Base-by-base conservation (phyloP, 2,888 invertebrate species). In the Nomada hirtipes region DNA sequence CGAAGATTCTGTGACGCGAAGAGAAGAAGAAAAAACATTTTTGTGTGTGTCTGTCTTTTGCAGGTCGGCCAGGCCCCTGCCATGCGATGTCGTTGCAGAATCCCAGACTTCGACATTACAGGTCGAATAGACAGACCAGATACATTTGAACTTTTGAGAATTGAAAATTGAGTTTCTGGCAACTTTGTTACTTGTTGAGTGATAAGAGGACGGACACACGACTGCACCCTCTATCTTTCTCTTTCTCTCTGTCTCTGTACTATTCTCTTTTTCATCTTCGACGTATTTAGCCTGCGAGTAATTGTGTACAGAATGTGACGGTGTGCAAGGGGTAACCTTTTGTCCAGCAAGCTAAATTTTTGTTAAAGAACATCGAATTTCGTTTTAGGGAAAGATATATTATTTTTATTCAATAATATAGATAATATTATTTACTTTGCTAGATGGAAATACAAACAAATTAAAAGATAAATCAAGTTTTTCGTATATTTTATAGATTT, bases 31-130 rank as follows among this genome's bases (percentile, higher is more conserved):
- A 84, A 85, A 89, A 72, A 61, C 42, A 63, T 81, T 81, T 61
- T 61, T 83, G 90, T 91, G 89, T 91, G 90, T 92, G 86, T 93
- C 87, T 93, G 83, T 93, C 87, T 93, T 93, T 93, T 91, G 83
- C 92, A 93, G 93, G 91, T 93, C 91, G 92, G 92, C 91, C 93
- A 91, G 90, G 89, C 87, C 91, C 92, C 92, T 93, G 92, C 92
- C 93, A 93, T 93, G 93, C 93, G 93, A 93, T 93, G 93, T 93
- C 93, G 93, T 90, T 92, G 93, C 93, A 91, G 93, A 93, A 92
- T 90, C 96, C 96, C 94, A 95, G 96, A 94, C 96, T 97, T 94
- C 96, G 97, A 94, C 97, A 97, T 94, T 97, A 97, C 96, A 97
- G 97, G 96, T 97, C 96, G 93, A 92, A 91, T 89, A 83, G 88